These are phyloP conservation scores for Philhelius pedissequus DNA, from an alignment of 2,888 invertebrate genomes.

Conservation along the genomic window DNA sequence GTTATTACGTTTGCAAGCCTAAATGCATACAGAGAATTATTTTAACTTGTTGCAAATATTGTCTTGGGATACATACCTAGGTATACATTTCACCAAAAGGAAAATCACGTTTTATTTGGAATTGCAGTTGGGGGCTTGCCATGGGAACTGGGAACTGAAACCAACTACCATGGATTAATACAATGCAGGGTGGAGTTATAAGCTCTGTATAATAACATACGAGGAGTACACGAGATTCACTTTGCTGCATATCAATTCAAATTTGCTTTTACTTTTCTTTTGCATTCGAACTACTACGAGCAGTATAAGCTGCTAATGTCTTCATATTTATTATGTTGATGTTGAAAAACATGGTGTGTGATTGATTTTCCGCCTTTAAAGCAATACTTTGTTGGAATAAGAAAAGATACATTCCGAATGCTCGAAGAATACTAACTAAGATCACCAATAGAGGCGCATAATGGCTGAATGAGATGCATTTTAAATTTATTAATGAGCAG, in stretches of 20 bases:
- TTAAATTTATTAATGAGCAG: constrained; percentile 1
- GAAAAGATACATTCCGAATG: background rate
- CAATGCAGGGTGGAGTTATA: background rate
- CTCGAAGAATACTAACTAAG: background rate
- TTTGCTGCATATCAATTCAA: constrained; percentile 25
- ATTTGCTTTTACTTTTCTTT: constrained; percentile 39
- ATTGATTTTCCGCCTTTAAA: constrained; percentile 5
- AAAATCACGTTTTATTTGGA: constrained; percentile 11
- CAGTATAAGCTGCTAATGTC: background rate
- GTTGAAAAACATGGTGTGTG: constrained; percentile 7
- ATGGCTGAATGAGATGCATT: constrained; percentile 2
- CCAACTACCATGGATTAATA: background rate
- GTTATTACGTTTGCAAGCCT: constrained; percentile 2
- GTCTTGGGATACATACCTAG: background rate
- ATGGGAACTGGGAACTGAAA: constrained; percentile 12
- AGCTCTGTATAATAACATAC: background rate
- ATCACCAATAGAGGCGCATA: background rate
- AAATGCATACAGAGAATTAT: background rate
- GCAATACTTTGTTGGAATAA: background rate
- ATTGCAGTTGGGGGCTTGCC: constrained; percentile 28
- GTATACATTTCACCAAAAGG: constrained; percentile 18
- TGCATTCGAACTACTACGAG: background rate
- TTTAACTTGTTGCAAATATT: background rate
- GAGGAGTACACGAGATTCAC: constrained; percentile 6
- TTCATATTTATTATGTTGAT: background rate